Percentiles rank a stretch among this genome's conserved stretches.
These are phyloP conservation scores for Drosophila nigrodunni DNA, from an alignment of 1,140 invertebrate genomes.

Conservation along the genomic window DNA sequence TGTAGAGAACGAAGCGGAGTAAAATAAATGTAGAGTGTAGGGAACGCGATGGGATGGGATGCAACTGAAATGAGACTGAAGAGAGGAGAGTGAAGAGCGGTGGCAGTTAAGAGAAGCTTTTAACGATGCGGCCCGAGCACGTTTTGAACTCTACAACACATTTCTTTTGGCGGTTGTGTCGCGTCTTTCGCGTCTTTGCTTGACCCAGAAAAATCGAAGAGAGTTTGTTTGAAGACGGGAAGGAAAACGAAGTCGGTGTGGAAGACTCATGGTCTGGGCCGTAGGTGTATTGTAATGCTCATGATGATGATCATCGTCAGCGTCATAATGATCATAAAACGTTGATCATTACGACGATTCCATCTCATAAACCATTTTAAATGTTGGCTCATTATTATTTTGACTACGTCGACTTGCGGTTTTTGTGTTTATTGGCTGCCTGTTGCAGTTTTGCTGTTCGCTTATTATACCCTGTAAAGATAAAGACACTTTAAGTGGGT, in stretches of 20 bases:
- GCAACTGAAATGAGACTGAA: not conserved
- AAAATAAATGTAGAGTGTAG: constrained; percentile 14
- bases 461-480: constrained; percentile 38
- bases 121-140: constrained; percentile 69
- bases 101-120: constrained; percentile 52
- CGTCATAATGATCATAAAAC: constrained; percentile 18
- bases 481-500: not conserved
- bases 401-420: constrained; percentile 73
- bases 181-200: constrained; percentile 52
- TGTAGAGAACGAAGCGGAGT: not conserved
- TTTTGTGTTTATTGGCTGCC: constrained; percentile 69
- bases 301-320: constrained; percentile 32
- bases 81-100: constrained; percentile 7
- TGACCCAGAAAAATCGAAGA: constrained; percentile 73
- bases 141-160: constrained; percentile 74
- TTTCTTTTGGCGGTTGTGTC: constrained; percentile 30
- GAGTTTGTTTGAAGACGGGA: not conserved
- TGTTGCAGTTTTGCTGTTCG: constrained; percentile 35
- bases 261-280: constrained; percentile 39
- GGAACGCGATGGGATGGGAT: not conserved
- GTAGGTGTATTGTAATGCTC: constrained; percentile 55
- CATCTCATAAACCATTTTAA: constrained; percentile 75
- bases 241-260: not conserved
- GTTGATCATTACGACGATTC: constrained; percentile 44
- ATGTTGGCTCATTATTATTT: constrained; percentile 80